Conservation (phyloP, 2,797 vertebrate species). For the Crocodylus rhombifer region DNA sequence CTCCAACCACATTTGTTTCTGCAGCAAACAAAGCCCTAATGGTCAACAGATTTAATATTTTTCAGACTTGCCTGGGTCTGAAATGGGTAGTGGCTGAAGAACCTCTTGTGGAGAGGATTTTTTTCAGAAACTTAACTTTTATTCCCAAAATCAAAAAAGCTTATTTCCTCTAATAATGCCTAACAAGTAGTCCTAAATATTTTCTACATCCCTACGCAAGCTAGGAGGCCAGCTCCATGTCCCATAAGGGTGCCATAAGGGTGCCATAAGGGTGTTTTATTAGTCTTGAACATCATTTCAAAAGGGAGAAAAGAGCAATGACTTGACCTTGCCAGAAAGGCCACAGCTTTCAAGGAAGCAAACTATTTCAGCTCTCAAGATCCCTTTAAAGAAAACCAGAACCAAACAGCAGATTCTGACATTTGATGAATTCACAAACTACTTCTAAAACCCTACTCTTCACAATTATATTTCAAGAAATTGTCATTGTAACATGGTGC, state of each 20-base stretch:
- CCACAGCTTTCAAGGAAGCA: background rate
- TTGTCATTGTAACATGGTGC: background rate
- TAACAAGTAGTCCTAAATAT: background rate
- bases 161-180: background rate
- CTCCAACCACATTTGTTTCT: background rate
- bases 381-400: background rate
- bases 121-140: background rate
- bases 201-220: too few relatives aligned
- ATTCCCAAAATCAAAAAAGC: background rate
- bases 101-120: background rate
- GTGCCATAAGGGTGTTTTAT: background rate
- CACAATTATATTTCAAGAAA: background rate
- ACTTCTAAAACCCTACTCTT: background rate
- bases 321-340: background rate
- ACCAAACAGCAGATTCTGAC: background rate
- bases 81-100: background rate
- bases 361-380: background rate
- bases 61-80: background rate
- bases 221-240: background rate
- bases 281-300: background rate
- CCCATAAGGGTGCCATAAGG: background rate
- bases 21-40: background rate
- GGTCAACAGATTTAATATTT: background rate
- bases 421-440: background rate
- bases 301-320: background rate